These are phyloP conservation scores for Cichlasoma orientale DNA, from an alignment of 2,797 vertebrate genomes.

Conservation along the genomic window DNA sequence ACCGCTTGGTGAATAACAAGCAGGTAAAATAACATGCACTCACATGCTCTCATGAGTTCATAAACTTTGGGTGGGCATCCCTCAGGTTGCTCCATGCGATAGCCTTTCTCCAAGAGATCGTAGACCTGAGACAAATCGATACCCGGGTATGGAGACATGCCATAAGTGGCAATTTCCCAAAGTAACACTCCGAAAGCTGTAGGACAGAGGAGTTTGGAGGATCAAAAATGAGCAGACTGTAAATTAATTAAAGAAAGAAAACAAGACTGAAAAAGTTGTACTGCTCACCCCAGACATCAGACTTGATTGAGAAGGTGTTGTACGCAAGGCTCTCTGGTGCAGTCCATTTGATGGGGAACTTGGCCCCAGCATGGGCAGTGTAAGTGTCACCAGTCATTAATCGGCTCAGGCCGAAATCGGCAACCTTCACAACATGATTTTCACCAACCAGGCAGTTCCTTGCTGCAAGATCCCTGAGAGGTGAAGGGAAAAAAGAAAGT, in stretches of 20 bases:
- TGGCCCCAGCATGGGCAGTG: slow-evolving; percentile 96
- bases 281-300: slow-evolving; percentile 95
- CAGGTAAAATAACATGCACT: slow-evolving; percentile 70
- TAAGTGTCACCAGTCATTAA: slow-evolving; percentile 99
- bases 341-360: slow-evolving; percentile 99
- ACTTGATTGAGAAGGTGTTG: slow-evolving; percentile 98
- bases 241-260: not conserved
- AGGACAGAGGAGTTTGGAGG: not conserved
- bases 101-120: slow-evolving; percentile 97
- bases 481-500: not conserved
- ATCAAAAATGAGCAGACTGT: not conserved
- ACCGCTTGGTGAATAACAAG: not conserved
- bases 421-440: slow-evolving; percentile 98
- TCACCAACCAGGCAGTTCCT: slow-evolving; percentile 98
- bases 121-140: slow-evolving; percentile 99
- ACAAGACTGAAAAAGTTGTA: not conserved
- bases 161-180: slow-evolving; percentile 99
- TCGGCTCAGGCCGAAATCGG: slow-evolving; percentile 96
- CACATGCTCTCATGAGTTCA: slow-evolving; percentile 98
- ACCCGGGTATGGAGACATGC: slow-evolving; percentile 98
- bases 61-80: slow-evolving; percentile 98
- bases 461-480: slow-evolving; percentile 92
- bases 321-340: slow-evolving; percentile 98
- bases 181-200: slow-evolving; percentile 95
- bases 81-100: slow-evolving; percentile 98